A percentile compares a stretch with the other conserved stretches of the same genome.
phyloP scores from a whole-genome alignment of 2,797 vertebrate genomes.

The Streptopelia turtur region DNA sequence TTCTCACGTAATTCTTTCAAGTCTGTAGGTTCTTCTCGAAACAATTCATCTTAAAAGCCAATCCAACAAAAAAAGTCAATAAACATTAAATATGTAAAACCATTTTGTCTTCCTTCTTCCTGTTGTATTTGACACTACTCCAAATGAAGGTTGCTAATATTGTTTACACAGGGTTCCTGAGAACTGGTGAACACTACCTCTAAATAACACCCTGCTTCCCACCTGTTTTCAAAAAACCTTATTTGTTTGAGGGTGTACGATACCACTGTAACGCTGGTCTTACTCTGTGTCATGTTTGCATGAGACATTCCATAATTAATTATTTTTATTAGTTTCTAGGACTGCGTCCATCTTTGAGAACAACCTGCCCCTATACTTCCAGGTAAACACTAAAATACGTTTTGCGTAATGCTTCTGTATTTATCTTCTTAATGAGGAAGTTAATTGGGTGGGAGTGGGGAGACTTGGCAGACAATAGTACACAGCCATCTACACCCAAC shows the following conservation, averaged over 20 bases:
- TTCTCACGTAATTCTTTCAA: not conserved
- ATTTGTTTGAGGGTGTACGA: not conserved
- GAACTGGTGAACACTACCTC: not conserved
- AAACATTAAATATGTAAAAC: conserved; percentile 64
- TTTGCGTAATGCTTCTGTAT: conserved; percentile 57
- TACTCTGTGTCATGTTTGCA: not conserved
- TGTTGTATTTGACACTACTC: conserved; percentile 28
- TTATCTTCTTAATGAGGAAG: conserved; percentile 68
- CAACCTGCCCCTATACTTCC: conserved; percentile 50
- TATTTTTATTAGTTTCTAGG: conserved; percentile 1
- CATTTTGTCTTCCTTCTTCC: conserved; percentile 27
- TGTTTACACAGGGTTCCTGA: not conserved
- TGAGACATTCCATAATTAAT: not conserved
- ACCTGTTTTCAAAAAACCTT: not conserved
- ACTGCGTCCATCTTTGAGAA: not conserved
- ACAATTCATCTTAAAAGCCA: conserved; percentile 49
- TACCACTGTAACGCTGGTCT: not conserved
- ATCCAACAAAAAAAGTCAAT: conserved; percentile 41
- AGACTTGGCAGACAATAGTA: conserved; percentile 67
- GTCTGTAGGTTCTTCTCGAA: conserved; percentile 12
- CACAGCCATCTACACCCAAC: conserved; percentile 57
- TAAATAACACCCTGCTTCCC: not conserved
- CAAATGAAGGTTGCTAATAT: not conserved
- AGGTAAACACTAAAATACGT: conserved; percentile 51
- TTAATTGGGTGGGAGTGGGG: conserved; percentile 15